Evolutionary conservation across 1,140 invertebrate species (phyloP), one percentile per base, ranked within the genome.

Genomic region (Procambarus clarkii): DNA sequence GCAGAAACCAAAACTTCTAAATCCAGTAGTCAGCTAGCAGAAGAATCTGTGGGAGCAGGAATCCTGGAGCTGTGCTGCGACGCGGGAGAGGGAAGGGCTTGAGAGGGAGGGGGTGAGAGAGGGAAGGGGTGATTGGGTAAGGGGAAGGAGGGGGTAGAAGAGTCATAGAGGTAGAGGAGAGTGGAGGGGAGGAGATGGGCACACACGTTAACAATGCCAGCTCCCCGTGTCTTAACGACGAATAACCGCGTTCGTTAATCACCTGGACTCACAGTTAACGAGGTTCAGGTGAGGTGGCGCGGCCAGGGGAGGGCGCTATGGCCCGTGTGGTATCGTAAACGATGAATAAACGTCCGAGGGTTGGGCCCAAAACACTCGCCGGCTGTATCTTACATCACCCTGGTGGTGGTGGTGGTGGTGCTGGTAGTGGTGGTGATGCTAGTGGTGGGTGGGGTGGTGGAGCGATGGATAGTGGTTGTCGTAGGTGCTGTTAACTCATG

Each of bases 171-270:
- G 7, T 45, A 50, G 45, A 50, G 79, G 44, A 46, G 44, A 24
- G 11, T 18, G 3, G 46, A 50, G 79, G 74, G 80, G 50, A 45
- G 34, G 69, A 60, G 85, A 79, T 74, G 50, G 46, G 74, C 1
- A 46, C 54, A 87, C 85, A 87, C 85, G 85, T 87, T 87, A 87
- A 87, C 85, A 87, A 87, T 87, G 85, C 85, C 85, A 60, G 74
- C 74, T 78, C 85, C 76, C 85, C 85, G 54, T 87, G 85, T 87
- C 85, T 87, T 87, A 87, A 87, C 85, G 85, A 87, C 85, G 85
- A 78, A 87, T 87, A 87, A 87, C 85, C 85, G 76, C 60, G 85
- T 48, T 54, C 85, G 85, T 87, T 87, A 87, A 87, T 87, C 85
- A 87, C 74, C 85, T 48, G 34, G 85, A n/a, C 85, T 87, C 85